A percentile compares a stretch with the other conserved stretches of the same genome.
phyloP scores from a whole-genome alignment of 2,113 vertebrate genomes.

The Pituophis catenifer region DNA sequence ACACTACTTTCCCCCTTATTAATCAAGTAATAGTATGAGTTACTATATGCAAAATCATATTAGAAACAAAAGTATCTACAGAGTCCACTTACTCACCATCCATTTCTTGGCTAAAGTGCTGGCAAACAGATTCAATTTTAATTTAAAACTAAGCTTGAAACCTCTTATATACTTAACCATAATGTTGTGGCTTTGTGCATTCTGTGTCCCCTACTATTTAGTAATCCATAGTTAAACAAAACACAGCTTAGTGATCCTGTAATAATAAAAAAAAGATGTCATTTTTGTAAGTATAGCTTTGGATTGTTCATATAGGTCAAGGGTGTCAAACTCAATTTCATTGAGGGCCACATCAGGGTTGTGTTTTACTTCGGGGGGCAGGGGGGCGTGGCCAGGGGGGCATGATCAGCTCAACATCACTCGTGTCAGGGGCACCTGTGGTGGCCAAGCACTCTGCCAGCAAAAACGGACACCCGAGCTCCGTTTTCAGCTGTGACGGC shows the following conservation, averaged over 20 bases:
- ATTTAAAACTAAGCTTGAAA: not conserved
- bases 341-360: no score
- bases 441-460: no score
- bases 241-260: not conserved
- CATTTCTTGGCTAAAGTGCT: not conserved
- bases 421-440: no score
- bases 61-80: not conserved
- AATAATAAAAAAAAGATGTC: not conserved
- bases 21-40: not conserved
- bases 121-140: not conserved
- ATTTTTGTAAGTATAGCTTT: not conserved
- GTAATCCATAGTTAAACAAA: not conserved
- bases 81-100: not conserved
- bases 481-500: no score
- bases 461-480: no score
- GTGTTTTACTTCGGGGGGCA: no score
- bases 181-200: conserved; percentile 1
- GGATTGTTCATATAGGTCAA: not conserved
- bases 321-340: no score
- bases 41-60: not conserved
- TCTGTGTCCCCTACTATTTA: not conserved
- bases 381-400: no score
- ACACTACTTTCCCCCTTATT: not conserved
- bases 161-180: not conserved
- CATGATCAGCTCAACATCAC: no score